phyloP scores from a whole-genome alignment of 2,888 invertebrate genomes.

The Dolomedes plantarius region DNA sequence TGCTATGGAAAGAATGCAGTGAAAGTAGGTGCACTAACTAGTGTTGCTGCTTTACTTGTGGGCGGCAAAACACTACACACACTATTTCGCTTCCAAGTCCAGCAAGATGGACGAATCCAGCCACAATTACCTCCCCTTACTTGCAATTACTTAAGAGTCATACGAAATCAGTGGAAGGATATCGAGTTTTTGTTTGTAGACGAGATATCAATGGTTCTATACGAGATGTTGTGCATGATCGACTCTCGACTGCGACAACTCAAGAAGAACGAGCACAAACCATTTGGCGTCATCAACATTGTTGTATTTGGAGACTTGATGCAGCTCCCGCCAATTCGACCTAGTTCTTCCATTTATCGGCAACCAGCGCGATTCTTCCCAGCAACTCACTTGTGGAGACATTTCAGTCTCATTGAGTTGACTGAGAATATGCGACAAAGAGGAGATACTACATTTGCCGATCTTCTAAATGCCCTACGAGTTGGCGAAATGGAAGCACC shows the following conservation, averaged over 20 bases:
- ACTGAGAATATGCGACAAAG: conserved; percentile 26
- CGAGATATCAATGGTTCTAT: neutral
- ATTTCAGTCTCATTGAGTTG: conserved; percentile 13
- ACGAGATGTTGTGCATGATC: neutral
- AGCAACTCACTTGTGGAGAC: neutral
- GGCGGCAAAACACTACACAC: neutral
- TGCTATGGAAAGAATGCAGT: neutral
- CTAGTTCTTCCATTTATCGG: neutral
- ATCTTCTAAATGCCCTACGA: conserved; percentile 23
- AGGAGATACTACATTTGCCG: conserved; percentile 27
- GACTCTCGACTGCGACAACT: neutral
- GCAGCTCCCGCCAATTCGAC: conserved; percentile 3
- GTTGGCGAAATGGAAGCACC: neutral
- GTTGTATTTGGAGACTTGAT: neutral
- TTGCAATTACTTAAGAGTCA: neutral
- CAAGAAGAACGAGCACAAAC: neutral
- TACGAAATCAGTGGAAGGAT: neutral
- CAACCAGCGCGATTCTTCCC: neutral
- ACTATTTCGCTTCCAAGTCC: neutral
- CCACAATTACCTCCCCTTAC: neutral
- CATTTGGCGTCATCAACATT: neutral
- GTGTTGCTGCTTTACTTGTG: neutral
- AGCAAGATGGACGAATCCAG: neutral
- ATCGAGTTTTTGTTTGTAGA: neutral
- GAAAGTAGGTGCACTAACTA: neutral